Conservation (phyloP, 92 coral and sea anemone genomes). For the Porites rus region DNA sequence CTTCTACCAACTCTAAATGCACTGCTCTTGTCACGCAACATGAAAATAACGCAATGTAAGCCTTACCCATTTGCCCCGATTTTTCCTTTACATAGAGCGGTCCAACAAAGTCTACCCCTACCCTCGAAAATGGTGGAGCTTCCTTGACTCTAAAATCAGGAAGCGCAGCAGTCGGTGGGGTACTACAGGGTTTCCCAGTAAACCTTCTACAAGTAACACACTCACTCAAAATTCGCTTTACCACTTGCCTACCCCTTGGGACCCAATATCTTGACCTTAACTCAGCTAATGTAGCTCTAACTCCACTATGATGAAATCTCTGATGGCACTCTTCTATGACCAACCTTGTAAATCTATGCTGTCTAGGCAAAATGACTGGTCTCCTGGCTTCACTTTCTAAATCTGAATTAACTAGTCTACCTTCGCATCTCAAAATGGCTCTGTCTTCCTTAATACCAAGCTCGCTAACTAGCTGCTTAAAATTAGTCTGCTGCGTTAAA, state of each 20-base stretch:
- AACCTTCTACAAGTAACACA: background rate
- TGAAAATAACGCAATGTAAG: background rate
- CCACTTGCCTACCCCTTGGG: conserved; percentile 63
- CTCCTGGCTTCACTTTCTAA: conserved; percentile 39
- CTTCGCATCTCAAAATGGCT: conserved; percentile 30
- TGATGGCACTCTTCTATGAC: conserved; percentile 42
- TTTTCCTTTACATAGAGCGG: background rate
- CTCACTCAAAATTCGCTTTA: conserved; percentile 31
- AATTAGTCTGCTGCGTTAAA: conserved; percentile 38
- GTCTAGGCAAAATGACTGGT: conserved; percentile 47
- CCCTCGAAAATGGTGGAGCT: conserved; percentile 5
- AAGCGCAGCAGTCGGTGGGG: conserved; percentile 1
- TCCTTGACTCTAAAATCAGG: background rate
- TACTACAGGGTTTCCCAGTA: background rate
- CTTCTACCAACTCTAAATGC: background rate
- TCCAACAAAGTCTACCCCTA: background rate
- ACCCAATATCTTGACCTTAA: conserved; percentile 61
- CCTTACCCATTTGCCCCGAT: background rate
- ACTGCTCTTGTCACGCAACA: background rate
- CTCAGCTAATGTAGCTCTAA: conserved; percentile 59
- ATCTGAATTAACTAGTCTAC: conserved; percentile 50
- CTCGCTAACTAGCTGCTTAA: conserved; percentile 40
- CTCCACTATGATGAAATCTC: conserved; percentile 61
- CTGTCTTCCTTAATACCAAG: conserved; percentile 34
- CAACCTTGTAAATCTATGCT: conserved; percentile 30